A percentile compares a stretch with the other conserved stretches of the same genome.
Conservation (phyloP, 2,113 vertebrate species). For the Felis catus region DNA sequence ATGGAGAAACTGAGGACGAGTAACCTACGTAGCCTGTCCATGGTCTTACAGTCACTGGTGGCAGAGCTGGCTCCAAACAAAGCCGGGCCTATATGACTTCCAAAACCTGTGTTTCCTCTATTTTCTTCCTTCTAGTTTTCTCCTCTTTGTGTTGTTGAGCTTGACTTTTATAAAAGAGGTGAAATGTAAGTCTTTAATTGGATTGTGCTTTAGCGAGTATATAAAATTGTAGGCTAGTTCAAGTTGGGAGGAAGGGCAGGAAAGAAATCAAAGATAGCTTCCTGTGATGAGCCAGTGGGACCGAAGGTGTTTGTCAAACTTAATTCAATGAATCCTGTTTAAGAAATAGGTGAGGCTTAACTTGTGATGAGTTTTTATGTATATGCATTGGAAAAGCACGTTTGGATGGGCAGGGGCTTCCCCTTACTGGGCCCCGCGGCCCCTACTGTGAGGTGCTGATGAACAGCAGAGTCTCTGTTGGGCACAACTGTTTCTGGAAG, state of each 20-base stretch:
- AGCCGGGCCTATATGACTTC: background rate
- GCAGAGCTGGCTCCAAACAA: background rate
- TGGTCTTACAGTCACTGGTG: background rate
- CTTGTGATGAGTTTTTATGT: background rate
- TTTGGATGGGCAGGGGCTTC: background rate
- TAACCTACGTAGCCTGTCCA: background rate
- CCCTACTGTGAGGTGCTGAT: background rate
- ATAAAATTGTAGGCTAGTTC: background rate
- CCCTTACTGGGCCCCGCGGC: no score
- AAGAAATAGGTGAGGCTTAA: background rate
- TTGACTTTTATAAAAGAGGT: slow-evolving; percentile 27
- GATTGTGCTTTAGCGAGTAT: background rate
- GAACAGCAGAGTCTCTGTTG: background rate
- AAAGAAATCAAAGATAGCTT: background rate
- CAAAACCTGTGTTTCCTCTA: background rate
- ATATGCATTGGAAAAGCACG: background rate
- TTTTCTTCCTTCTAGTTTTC: background rate
- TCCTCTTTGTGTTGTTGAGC: background rate
- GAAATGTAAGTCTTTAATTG: background rate
- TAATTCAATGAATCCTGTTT: background rate
- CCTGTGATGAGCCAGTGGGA: background rate
- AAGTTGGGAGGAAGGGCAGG: background rate
- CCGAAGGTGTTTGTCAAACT: background rate
- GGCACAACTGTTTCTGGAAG: background rate
- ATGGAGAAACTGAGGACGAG: background rate